Evolutionary conservation across 2,797 vertebrate species (phyloP).

Genomic region (Rhincodon typus): DNA sequence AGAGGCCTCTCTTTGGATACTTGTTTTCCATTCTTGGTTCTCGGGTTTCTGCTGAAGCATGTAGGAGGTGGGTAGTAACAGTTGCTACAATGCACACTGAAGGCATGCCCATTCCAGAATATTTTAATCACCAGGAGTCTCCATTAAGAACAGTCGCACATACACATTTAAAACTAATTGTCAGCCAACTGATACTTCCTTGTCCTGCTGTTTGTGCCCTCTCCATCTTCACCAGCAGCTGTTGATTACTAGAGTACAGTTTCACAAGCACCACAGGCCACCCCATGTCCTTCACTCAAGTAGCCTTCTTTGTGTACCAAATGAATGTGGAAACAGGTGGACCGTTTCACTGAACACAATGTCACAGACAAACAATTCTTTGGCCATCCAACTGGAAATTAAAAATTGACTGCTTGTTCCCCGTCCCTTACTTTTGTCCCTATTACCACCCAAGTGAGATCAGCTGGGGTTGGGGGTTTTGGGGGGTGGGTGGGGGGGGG

Average conservation of each 20-base stretch:
- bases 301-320: background rate
- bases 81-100: background rate
- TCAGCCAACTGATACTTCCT: background rate
- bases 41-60: background rate
- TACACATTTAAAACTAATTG: background rate
- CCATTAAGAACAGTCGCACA: background rate
- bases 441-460: background rate
- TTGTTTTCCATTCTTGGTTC: background rate
- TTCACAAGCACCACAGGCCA: background rate
- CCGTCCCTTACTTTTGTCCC: background rate
- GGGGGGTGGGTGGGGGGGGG: no score
- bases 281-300: background rate
- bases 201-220: background rate
- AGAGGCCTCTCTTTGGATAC: background rate
- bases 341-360: no score
- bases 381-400: background rate
- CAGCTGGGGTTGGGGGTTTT: no score
- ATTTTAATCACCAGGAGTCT: background rate
- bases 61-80: background rate
- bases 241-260: background rate
- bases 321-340: background rate
- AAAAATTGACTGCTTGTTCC: background rate
- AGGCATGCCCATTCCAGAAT: background rate
- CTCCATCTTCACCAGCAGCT: background rate
- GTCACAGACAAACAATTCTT: background rate